Evolutionary conservation across 2,888 invertebrate genomes (phyloP), one percentile per base, ranked within the genome.

Genomic region (Eulithis prunata): DNA sequence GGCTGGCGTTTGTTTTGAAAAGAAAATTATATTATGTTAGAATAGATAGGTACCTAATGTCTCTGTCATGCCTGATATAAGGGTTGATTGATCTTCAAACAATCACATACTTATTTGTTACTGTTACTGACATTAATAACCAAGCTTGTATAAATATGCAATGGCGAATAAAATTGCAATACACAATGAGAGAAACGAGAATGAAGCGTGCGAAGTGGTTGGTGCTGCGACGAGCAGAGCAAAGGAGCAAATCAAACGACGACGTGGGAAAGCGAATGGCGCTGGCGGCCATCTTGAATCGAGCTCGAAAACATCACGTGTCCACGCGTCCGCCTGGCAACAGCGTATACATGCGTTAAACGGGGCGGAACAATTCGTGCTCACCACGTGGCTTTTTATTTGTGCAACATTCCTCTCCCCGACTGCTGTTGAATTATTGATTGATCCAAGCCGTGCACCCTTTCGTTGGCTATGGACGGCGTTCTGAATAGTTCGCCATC

Each of bases 251-350:
- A 21, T 21, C 32, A 6, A 32, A 32, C 32, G 32, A 90, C 89
- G 69, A 91, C 91, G 90, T 92, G 91, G 91, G 91, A 92, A 93
- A 91, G 91, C 91, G 91, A 91, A 91, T 89, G 87, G 89, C 85
- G 81, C 64, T 72, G 84, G 84, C 90, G 81, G 91, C 92, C 92
- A 92, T 92, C 85, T 91, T 92, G 90, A 79, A 83, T 81, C 81
- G 78, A 82, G 84, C 82, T 85, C 87, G 82, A 88, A 87, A 87
- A 86, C 86, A 86, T 90, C 88, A 89, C 90, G 87, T 88, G 89
- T 85, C 84, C 81, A 78, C 78, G 85, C 87, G 89, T 91, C 91
- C 92, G 91, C 90, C 75, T 86, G 86, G 91, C 86, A 91, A 92
- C 91, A 86, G 81, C 85, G 82, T 82, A 21, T 21, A 83, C 82